Evolutionary conservation across 2,888 invertebrate genomes (phyloP), one percentile per base, ranked within the genome.

Genomic region (Drosophila algonquin): DNA sequence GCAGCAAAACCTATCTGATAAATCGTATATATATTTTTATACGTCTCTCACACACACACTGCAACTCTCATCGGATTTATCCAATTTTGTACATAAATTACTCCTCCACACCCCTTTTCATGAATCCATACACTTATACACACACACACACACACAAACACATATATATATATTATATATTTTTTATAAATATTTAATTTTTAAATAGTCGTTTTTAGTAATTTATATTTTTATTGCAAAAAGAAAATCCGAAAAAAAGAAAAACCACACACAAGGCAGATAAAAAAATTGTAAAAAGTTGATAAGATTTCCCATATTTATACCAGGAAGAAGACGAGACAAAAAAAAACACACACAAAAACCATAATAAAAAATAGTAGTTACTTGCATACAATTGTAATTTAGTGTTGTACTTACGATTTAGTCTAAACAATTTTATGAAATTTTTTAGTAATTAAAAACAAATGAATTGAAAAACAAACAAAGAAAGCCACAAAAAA

Each of bases 351-450:
- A 32, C 12, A 35, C 50, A 35, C 24, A 30, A 64, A 65, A 67
- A 61, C 27, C 54, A 63, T 46, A 67, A 64, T 48, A 65, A 64
- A 69, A 73, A 78, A 78, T 80, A 87, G 83, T 85, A 89, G 87
- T 87, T 89, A 86, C 77, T 79, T 81, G 76, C 85, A 85, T 87
- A 82, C 77, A 87, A 87, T 83, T 90, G 86, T 89, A 90, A 87
- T 90, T 89, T 89, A 90, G 90, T 90, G 84, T 87, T 86, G 89
- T 86, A 86, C 89, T 86, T 86, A 89, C 80, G 73, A 85, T 76
- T 85, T 89, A 89, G 89, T 80, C 79, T 90, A 89, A 87, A 89
- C 71, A 90, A 86, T 90, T 89, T 88, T 89, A 89, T 90, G 87
- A 85, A 89, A 88, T 85, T 89, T 75, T 73, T 81, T 89, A 90